These are phyloP conservation scores for Nerophis lumbriciformis DNA, from an alignment of 2,113 vertebrate genomes.

Conservation along the genomic window DNA sequence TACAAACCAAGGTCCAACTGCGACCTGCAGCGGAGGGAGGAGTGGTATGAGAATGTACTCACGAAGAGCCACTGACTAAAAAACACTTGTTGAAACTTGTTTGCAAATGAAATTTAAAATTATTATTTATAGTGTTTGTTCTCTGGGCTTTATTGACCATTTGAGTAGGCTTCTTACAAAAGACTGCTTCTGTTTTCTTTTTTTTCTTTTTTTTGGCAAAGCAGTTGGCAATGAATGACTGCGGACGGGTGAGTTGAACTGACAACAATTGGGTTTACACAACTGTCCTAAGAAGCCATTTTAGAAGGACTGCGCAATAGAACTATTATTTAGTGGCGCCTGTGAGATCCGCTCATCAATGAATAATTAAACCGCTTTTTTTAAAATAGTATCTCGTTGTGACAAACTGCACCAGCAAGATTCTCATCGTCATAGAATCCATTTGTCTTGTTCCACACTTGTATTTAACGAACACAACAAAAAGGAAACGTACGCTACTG, in stretches of 20 bases:
- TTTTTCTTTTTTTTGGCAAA: constrained; percentile 28
- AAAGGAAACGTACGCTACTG: constrained; percentile 64
- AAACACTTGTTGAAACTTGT: constrained; percentile 56
- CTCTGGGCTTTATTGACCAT: constrained; percentile 34
- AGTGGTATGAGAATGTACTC: constrained; percentile 42
- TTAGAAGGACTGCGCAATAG: constrained; percentile 37
- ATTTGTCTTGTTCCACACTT: constrained; percentile 63
- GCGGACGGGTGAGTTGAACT: constrained; percentile 29
- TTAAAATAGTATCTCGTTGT: constrained; percentile 9
- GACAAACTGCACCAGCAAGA: constrained; percentile 56
- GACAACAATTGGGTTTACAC: not conserved
- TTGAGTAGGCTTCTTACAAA: constrained; percentile 43
- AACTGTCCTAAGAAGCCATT: not conserved
- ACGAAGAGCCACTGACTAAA: constrained; percentile 44
- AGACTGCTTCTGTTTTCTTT: constrained; percentile 27
- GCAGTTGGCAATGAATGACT: constrained; percentile 44
- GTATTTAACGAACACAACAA: constrained; percentile 64
- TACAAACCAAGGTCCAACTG: constrained; percentile 35
- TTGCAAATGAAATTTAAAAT: constrained; percentile 48
- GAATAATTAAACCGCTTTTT: constrained; percentile 32
- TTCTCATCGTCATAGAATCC: constrained; percentile 53
- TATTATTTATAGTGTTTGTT: constrained; percentile 51
- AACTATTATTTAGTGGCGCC: constrained; percentile 37
- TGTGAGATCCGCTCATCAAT: constrained; percentile 27
- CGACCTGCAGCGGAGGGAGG: constrained; percentile 45